Evolutionary conservation across 2,113 vertebrate species (phyloP), one percentile per base, ranked within the genome.

Genomic region (Pyxicephalus adspersus): DNA sequence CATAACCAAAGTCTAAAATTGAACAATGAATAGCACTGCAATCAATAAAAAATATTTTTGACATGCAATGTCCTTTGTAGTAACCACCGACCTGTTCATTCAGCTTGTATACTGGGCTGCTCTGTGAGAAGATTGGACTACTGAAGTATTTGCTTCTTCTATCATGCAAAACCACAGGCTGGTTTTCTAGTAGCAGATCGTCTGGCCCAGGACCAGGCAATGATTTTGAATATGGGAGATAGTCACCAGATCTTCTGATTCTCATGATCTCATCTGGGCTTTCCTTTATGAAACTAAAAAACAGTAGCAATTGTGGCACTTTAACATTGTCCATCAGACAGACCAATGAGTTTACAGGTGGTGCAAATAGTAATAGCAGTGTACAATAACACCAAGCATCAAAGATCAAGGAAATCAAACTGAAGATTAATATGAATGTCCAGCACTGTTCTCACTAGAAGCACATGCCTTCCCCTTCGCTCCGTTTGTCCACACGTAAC

Each of bases 41-140:
- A n/a, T n/a, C n/a, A n/a, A n/a, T n/a, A n/a, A n/a, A n/a, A n/a
- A n/a, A n/a, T n/a, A n/a, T n/a, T n/a, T n/a, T 13, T 45, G 38
- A 11, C 8, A 45, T 9, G 8, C 57, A 22, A 23, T 13, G 57
- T 20, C 1, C 5, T 60, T 8, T 58, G 4, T n/a, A 58, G 57
- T 23, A 60, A 60, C 20, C 15, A n/a, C 70, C 57, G 2, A 82
- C 80, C 61, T 65, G 23, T 11, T 82, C 26, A 18, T 81, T 71
- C 70, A 82, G 28, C 38, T 71, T 66, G 71, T 82, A 82, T 22
- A 82, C 71, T n/a, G 70, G 71, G 29, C 28, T 23, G 0, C 15
- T 2, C 9, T 34, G 22, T 9, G 25, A 3, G 13, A 60, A 11
- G 7, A 11, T 20, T 4, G 31, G 8, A 23, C 38, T 25, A 8